These are phyloP conservation scores for Uria aalge DNA, from an alignment of 2,113 vertebrate species.

Conservation along the genomic window DNA sequence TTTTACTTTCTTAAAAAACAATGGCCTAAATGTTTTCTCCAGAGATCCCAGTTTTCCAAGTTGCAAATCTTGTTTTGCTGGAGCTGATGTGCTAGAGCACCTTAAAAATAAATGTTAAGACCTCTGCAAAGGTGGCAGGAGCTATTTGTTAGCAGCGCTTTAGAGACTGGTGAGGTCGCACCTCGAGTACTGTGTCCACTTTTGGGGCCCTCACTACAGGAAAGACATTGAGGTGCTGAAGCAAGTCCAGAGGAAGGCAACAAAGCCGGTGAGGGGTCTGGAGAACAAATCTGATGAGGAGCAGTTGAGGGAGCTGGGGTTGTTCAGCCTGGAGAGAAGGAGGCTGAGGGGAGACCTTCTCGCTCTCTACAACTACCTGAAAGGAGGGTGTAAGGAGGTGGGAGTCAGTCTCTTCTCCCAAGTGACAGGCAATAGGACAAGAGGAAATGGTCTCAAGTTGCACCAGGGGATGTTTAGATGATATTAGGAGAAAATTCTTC, in stretches of 20 bases:
- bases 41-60: background rate
- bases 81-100: background rate
- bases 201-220: fast-evolving
- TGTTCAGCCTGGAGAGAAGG: background rate
- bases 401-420: too few species aligned
- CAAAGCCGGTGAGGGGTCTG: background rate
- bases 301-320: fast-evolving
- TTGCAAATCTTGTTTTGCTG: background rate
- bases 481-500: background rate
- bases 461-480: background rate
- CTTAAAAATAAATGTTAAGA: background rate
- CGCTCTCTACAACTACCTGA: background rate
- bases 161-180: background rate
- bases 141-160: background rate
- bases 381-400: too few species aligned
- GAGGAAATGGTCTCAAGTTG: background rate
- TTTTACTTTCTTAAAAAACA: background rate
- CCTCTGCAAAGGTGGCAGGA: background rate
- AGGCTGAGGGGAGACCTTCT: background rate
- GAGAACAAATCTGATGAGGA: fast-evolving
- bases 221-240: background rate
- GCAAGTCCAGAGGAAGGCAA: background rate
- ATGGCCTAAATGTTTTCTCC: background rate
- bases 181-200: too few species aligned
- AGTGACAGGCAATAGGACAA: fast-evolving